Base-by-base conservation (phyloP, 2,888 invertebrate species). In the Drosophila birchii region DNA sequence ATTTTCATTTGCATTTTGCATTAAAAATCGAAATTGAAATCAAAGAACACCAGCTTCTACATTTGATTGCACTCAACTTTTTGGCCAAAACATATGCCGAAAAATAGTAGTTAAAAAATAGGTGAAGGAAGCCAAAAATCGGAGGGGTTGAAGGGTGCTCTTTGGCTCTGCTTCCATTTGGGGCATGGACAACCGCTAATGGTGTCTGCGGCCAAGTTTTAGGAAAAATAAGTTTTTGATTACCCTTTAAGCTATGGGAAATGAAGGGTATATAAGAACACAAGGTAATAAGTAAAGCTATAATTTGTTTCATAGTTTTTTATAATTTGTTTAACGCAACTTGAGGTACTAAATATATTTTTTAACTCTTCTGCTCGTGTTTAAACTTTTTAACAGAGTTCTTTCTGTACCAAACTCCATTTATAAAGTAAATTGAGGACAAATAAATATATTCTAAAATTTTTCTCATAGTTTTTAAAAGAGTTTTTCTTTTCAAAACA, bases 171-270 rank as follows among this genome's bases (percentile, higher is more conserved):
- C 45, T 23, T 18, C 32, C 36, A 53, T 67, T 47, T 67, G 68
- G 41, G 12, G 41, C 66, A 55, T 55, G 66, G 64, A 66, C 64
- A 56, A 64, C 75, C 75, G 64, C 75, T 74, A 73, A 73, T 73
- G 75, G 57, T 71, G 71, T 71, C 71, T 71, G 71, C 72, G 60
- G 71, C 38, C 38, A 47, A 70, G 53, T 61, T 64, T 32, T 12
- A 23, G 23, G 26, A 18, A 43, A 45, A 66, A 39, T 34, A 67
- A 67, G 45, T 67, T 64, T 39, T 20, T 7, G 32, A 32, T 16
- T 23, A 55, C 68, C 68, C 68, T 16, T 14, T 39, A n/a, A n/a
- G 7, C 16, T 12, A 1, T 1, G 32, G 5, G 1, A 12, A 7
- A n/a, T 0, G 0, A 0, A 11, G 5, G 29, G 63, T 39, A 26